Conservation (phyloP, 2,113 vertebrate species). For the Pristiophorus japonicus region DNA sequence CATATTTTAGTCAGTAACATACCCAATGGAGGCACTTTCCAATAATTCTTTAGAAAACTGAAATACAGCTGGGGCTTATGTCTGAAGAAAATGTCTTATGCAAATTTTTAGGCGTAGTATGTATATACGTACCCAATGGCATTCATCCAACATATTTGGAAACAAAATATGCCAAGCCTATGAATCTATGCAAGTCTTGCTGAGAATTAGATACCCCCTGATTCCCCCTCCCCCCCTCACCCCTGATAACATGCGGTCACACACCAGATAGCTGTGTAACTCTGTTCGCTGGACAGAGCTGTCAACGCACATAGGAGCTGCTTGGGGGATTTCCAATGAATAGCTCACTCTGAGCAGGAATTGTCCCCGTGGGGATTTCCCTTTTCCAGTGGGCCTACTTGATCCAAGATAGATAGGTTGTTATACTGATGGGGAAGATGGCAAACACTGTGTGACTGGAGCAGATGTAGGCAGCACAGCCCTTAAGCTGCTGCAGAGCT, state of each 20-base stretch:
- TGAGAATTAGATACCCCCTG: not conserved
- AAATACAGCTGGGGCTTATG: conserved; percentile 21
- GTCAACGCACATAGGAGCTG: not conserved
- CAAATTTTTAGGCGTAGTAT: not conserved
- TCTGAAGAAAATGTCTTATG: conserved; percentile 1
- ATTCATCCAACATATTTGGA: not conserved
- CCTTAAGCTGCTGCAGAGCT: not conserved
- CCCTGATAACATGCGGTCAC: not conserved
- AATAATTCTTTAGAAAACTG: conserved; percentile 25
- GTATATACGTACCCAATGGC: not conserved
- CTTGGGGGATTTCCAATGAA: not conserved
- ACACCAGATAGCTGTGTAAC: not conserved
- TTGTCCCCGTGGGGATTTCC: not conserved
- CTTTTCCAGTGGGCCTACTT: not conserved
- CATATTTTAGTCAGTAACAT: conserved; percentile 12
- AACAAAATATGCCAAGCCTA: not conserved
- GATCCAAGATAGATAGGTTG: not conserved
- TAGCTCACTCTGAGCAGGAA: not conserved
- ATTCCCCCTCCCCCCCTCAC: not conserved
- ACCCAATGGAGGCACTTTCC: conserved; percentile 22
- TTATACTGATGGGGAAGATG: not conserved
- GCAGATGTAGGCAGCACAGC: not conserved
- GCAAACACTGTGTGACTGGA: not conserved
- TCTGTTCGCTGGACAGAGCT: not conserved
- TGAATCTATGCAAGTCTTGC: not conserved